Conservation (phyloP, 53 echinoderm and acorn worm genomes). For the Luidia sarsii region DNA sequence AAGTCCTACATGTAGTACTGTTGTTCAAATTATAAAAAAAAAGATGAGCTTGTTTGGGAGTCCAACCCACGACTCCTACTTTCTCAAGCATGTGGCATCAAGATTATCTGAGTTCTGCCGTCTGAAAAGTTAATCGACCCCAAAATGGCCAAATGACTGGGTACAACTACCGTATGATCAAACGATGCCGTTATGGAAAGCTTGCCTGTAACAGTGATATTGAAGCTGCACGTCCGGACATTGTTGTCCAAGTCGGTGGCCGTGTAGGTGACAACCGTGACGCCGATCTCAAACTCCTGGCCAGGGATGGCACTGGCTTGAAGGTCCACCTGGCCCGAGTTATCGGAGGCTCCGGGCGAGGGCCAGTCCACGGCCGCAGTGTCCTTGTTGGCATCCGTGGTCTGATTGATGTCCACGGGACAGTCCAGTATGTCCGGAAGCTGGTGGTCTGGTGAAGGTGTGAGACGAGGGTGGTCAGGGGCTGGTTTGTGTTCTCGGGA, state of each 20-base stretch:
- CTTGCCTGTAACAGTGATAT: constrained; percentile 7
- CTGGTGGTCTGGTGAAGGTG: background rate
- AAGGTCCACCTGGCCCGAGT: background rate
- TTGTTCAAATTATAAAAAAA: no score
- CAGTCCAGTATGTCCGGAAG: background rate
- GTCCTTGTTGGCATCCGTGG: constrained; percentile 36
- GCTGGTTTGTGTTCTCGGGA: no score
- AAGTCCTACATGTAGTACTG: no score
- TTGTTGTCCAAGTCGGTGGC: constrained; percentile 38
- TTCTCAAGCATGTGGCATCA: no score
- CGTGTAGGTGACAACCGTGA: constrained; percentile 61
- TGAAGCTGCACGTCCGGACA: background rate
- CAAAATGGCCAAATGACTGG: no score
- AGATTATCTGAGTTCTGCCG: no score
- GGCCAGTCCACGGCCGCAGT: constrained; percentile 53
- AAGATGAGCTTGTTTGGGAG: no score
- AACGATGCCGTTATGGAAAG: no score
- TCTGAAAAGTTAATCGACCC: no score
- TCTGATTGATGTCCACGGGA: constrained; percentile 30
- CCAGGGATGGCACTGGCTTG: background rate
- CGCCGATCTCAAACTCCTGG: background rate
- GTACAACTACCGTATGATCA: no score
- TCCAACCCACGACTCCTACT: no score
- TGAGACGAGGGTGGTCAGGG: no score
- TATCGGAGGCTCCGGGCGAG: constrained; percentile 49